Base-by-base conservation (phyloP, 2,113 vertebrate genomes). In the Pseudopipra pipra region DNA sequence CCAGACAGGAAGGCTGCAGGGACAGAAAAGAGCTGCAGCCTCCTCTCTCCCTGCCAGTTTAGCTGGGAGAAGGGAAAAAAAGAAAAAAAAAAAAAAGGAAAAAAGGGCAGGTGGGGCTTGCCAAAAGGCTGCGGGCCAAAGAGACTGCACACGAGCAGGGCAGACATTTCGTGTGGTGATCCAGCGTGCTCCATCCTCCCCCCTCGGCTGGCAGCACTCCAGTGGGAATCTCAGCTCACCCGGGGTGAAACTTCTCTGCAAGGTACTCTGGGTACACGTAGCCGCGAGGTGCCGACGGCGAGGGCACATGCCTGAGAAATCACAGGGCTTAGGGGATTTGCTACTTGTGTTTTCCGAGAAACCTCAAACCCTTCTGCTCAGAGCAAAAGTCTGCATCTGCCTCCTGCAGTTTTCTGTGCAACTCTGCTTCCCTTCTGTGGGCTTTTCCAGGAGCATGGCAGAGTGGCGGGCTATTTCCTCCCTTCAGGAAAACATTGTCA, bases 1-100 rank as follows among this genome's bases (percentile, higher is more conserved):
- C 73, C 94, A 95, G 93, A 55, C 95, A 89, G 94, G 89, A 94
- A 95, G 80, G 74, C 87, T 85, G 81, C 63, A 63, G 78, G 89
- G 89, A 95, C 74, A 83, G 81, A 82, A 76, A 72, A 70, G 43
- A 96, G 85, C 85, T 4, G 21, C 85, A 94, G 71, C 71, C 91
- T 97, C 59, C 54, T 46, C 82, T 70, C 85, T 66, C 85, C 0
- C 61, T 7, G 1, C 78, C 74, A 87, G 89, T 78, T 93, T 87
- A 93, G 82, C 85, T 80, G 59, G 54, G 65, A 63, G 35, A 67
- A 43, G 44, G 24, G 14, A 4, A 41, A 56, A 72, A 28, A 37
- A 37, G 37, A 37, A 56, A 30, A 66, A 33, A 56, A 30, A 66
- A 33, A 14, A 22, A 2, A 4, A 21, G 21, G 11, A 9, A 24